Evolutionary conservation across 2,888 invertebrate species (phyloP).

Genomic region (Platypus cylindrus): DNA sequence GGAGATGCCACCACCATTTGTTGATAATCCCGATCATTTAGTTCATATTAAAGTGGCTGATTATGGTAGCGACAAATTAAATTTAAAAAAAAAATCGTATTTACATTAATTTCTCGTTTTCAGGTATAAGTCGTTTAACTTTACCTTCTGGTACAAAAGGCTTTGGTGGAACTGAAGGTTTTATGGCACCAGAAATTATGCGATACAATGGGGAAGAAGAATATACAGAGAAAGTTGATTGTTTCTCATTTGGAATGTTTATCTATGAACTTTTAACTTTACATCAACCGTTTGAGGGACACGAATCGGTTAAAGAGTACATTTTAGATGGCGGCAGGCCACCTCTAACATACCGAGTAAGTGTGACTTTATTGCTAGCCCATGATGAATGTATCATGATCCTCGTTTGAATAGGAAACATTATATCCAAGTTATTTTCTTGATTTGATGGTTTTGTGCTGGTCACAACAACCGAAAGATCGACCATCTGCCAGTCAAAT

Average conservation of each 20-base stretch:
- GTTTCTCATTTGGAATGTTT: constrained; percentile 98
- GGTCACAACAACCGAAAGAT: constrained; percentile 76
- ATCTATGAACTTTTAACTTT: constrained; percentile 89
- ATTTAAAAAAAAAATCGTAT: neutral
- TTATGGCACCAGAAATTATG: constrained; percentile 99
- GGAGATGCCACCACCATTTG: constrained; percentile 77
- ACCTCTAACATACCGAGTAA: constrained; percentile 67
- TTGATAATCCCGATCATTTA: constrained; percentile 49
- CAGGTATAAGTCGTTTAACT: constrained; percentile 75
- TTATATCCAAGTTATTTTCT: constrained; percentile 78
- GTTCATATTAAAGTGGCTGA: constrained; percentile 92
- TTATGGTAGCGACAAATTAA: constrained; percentile 75
- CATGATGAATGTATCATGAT: constrained; percentile 2
- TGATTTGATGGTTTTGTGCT: constrained; percentile 92
- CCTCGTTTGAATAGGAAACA: constrained; percentile 44
- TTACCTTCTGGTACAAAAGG: constrained; percentile 90
- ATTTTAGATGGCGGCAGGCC: constrained; percentile 92
- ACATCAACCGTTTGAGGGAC: constrained; percentile 89
- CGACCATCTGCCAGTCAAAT: constrained; percentile 91
- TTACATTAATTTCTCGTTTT: constrained; percentile 6
- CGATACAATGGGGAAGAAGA: constrained; percentile 97
- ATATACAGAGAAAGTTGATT: constrained; percentile 97
- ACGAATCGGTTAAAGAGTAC: constrained; percentile 93
- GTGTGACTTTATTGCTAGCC: constrained; percentile 8
- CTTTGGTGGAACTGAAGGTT: constrained; percentile 97